Percentiles rank a stretch among this genome's conserved stretches.
Conservation (phyloP, 2,113 vertebrate species). For the Tympanuchus pallidicinctus region DNA sequence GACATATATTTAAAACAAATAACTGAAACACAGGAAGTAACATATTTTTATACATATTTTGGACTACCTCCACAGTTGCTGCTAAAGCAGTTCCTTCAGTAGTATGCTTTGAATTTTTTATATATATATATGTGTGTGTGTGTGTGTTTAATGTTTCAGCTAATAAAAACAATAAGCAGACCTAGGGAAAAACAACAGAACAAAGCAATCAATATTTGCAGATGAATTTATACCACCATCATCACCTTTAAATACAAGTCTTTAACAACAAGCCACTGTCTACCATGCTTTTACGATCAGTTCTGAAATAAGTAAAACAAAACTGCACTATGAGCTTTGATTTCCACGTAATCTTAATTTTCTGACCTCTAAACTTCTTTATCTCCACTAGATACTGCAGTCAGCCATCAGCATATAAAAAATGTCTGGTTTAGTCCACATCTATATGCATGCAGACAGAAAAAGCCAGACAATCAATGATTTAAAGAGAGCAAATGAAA, state of each 20-base stretch:
- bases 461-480: neutral
- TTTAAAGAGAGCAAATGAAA: neutral
- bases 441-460: rapidly evolving
- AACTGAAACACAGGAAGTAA: neutral
- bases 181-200: too few species aligned
- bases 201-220: neutral
- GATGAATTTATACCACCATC: neutral
- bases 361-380: neutral
- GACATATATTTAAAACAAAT: neutral
- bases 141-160: neutral
- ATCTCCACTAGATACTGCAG: neutral
- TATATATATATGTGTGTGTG: too few species aligned
- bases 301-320: neutral
- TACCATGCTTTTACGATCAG: neutral
- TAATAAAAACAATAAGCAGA: neutral
- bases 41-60: neutral
- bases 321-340: neutral
- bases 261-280: neutral
- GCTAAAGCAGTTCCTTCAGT: neutral
- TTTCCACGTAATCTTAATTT: neutral
- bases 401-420: neutral
- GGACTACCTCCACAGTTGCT: neutral
- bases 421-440: neutral
- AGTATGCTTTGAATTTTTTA: neutral
- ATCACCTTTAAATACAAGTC: neutral